Evolutionary conservation across 2,888 invertebrate genomes (phyloP).

Genomic region (Drosophila barbarae): DNA sequence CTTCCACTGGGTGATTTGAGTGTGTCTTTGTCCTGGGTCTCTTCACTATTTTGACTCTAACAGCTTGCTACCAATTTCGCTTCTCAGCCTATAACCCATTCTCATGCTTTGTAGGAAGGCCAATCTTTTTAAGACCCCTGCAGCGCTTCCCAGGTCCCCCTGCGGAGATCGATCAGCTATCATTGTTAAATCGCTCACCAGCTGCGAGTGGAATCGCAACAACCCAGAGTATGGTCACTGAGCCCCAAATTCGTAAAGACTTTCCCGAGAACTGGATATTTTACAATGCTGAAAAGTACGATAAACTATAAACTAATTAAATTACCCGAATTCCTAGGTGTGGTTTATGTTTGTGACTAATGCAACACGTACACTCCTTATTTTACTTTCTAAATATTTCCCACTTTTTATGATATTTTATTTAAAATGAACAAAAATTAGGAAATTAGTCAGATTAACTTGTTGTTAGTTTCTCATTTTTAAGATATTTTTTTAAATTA

Average conservation of each 20-base stretch:
- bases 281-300: conserved; percentile 25
- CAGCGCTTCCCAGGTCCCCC: neutral
- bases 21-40: conserved; percentile 2
- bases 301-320: neutral
- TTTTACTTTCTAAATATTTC: neutral
- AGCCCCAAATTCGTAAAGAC: conserved; percentile 39
- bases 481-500: neutral
- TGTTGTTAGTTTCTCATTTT: neutral
- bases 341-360: conserved; percentile 11
- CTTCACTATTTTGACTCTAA: neutral
- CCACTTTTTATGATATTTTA: neutral
- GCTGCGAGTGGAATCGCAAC: neutral
- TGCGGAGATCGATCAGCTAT: neutral
- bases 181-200: neutral
- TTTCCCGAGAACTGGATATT: conserved; percentile 56
- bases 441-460: neutral
- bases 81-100: neutral
- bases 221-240: neutral
- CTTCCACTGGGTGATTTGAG: neutral
- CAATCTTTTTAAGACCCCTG: neutral
- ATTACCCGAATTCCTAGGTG: neutral
- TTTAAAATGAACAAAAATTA: too few relatives aligned
- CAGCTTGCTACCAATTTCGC: conserved; percentile 4
- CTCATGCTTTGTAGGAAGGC: conserved; percentile 3
- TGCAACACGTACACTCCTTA: neutral